These are phyloP conservation scores for Metaphire vulgaris DNA, from an alignment of 1,140 invertebrate species.

Conservation along the genomic window DNA sequence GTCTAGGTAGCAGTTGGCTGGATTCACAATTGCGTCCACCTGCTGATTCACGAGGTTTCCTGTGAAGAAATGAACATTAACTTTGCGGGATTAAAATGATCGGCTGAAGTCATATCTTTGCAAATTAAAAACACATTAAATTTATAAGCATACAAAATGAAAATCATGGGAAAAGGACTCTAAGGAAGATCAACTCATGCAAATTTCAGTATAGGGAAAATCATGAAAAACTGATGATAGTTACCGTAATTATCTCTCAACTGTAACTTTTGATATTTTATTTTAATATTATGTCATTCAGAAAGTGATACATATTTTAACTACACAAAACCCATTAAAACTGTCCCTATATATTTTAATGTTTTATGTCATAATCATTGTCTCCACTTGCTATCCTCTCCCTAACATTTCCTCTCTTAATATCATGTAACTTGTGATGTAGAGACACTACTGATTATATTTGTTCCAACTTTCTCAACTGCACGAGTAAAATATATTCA, in stretches of 20 bases:
- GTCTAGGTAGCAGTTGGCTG: constrained; percentile 18
- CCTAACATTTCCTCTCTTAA: no score
- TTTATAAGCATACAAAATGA: neutral
- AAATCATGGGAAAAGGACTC: neutral
- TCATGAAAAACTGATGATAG: neutral
- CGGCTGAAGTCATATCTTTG: neutral
- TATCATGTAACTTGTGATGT: no score
- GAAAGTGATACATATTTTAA: neutral
- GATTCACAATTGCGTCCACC: constrained; percentile 27
- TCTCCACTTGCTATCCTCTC: no score
- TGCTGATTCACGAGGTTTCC: constrained; percentile 5
- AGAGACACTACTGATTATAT: no score
- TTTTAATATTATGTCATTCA: neutral
- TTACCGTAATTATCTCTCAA: neutral
- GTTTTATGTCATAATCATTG: no score
- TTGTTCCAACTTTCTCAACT: no score
- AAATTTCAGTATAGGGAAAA: neutral
- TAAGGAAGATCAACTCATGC: neutral
- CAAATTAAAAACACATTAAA: neutral
- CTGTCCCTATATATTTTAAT: no score
- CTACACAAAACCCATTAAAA: neutral
- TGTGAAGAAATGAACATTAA: constrained; percentile 1
- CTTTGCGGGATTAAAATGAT: neutral
- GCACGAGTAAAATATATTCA: no score
- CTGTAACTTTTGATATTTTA: neutral